These are phyloP conservation scores for Cyclura pinguis DNA, from an alignment of 2,797 vertebrate species.

Conservation along the genomic window DNA sequence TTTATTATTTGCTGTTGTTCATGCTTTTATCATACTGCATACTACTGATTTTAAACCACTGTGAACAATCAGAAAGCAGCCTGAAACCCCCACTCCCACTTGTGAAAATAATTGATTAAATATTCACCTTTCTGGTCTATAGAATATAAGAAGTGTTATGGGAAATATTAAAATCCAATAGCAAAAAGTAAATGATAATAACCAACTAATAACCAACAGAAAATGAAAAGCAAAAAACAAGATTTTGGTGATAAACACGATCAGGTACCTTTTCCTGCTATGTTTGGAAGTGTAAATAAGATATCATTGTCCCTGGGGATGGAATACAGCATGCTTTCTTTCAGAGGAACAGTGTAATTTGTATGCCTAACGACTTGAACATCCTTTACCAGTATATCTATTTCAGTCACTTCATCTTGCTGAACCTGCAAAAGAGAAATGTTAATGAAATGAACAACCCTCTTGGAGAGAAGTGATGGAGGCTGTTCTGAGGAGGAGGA, in stretches of 20 bases:
- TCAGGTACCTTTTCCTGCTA: conserved; percentile 85
- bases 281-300: conserved; percentile 86
- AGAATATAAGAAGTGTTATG: neutral
- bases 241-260: conserved; percentile 19
- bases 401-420: conserved; percentile 91
- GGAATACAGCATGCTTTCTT: conserved; percentile 90
- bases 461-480: neutral
- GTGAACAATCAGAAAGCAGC: neutral
- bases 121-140: neutral
- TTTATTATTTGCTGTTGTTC: neutral
- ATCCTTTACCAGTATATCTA: conserved; percentile 90
- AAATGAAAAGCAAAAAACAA: neutral
- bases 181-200: neutral
- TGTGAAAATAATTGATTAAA: neutral
- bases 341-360: conserved; percentile 86
- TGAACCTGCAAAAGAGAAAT: conserved; percentile 83
- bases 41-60: neutral
- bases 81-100: neutral
- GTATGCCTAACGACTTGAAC: conserved; percentile 86
- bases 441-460: neutral
- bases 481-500: neutral
- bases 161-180: neutral
- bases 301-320: conserved; percentile 87
- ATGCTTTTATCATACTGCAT: neutral
- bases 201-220: neutral